These are phyloP conservation scores for Pseudococcus viburni DNA, from an alignment of 2,888 invertebrate species.

Conservation along the genomic window DNA sequence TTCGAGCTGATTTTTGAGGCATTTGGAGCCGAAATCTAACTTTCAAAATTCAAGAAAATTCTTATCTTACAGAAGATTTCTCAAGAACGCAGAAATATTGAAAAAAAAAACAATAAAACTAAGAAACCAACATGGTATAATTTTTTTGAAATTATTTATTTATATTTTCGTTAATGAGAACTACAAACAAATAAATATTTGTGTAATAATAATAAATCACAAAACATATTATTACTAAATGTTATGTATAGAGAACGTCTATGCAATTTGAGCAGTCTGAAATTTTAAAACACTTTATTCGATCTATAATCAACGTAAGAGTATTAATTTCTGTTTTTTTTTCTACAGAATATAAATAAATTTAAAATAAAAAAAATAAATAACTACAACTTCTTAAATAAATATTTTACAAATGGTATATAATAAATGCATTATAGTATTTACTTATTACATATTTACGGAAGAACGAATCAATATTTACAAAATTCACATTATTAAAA, in stretches of 20 bases:
- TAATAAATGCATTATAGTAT: slow-evolving; percentile 51
- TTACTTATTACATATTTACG: slow-evolving; percentile 58
- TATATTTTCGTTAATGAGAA: slow-evolving; percentile 61
- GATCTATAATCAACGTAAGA: slow-evolving; percentile 61
- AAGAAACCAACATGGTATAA: not conserved
- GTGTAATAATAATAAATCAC: slow-evolving; percentile 64
- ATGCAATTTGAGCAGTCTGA: slow-evolving; percentile 63
- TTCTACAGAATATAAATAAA: slow-evolving; percentile 53
- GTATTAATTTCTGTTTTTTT: slow-evolving; percentile 54
- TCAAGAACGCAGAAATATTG: not conserved
- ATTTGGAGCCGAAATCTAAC: no score
- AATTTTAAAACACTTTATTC: slow-evolving; percentile 62
- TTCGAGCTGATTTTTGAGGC: no score
- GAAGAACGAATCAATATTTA: slow-evolving; percentile 63
- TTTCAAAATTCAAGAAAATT: no score
- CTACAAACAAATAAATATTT: slow-evolving; percentile 63
- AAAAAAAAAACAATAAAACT: not conserved
- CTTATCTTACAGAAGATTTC: no score
- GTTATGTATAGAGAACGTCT: slow-evolving; percentile 60
- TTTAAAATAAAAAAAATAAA: slow-evolving; percentile 56
- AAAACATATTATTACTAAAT: slow-evolving; percentile 63
- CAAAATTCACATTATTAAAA: slow-evolving; percentile 60
- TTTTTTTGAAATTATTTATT: slow-evolving; percentile 36
- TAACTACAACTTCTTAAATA: slow-evolving; percentile 52
- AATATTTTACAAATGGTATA: slow-evolving; percentile 61